Evolutionary conservation across 2,797 vertebrate genomes (phyloP), one percentile per base, ranked within the genome.

Genomic region (Cirrhinus mrigala): DNA sequence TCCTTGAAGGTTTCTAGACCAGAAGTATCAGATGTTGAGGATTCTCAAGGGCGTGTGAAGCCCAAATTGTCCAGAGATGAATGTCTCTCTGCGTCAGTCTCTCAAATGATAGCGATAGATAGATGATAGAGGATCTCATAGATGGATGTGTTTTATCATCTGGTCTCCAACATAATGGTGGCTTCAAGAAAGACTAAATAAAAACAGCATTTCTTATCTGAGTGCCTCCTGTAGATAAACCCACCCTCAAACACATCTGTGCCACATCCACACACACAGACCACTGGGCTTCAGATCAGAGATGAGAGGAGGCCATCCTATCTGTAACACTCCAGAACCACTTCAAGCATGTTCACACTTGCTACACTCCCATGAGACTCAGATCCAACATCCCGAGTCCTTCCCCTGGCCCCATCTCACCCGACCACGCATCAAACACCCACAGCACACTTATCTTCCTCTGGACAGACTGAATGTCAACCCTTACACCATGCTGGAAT

Each of bases 401-500:
- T 75, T 82, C 73, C 60, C 46, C 62, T 83, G 85, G 84, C 86
- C 66, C 86, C 87, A 90, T 88, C 89, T 88, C 87, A 91, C 79
- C 82, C 60, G 60, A 80, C 85, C 68, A 89, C 78, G 82, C 86
- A 91, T 90, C 87, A 90, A 91, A 91, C 81, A 82, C 76, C 71
- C 81, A 86, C 82, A 71, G 68, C 62, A 71, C 82, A 89, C 90
- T 92, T 90, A 91, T 93, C 91, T 87, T 87, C 70, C 81, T 74
- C 86, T 76, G 69, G 79, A 90, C 82, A 91, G 88, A 88, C 91
- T 92, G 89, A 87, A 93, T 92, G 90, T 93, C 92, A 92, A 75
- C 85, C 68, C 85, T 91, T 79, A 89, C 77, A 85, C 76, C 91
- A 71, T 4, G 85, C 78, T 81, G 85, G 87, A 92, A 91, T 87